Evolutionary conservation across 2,113 vertebrate species (phyloP).

Genomic region (Lanius collurio): DNA sequence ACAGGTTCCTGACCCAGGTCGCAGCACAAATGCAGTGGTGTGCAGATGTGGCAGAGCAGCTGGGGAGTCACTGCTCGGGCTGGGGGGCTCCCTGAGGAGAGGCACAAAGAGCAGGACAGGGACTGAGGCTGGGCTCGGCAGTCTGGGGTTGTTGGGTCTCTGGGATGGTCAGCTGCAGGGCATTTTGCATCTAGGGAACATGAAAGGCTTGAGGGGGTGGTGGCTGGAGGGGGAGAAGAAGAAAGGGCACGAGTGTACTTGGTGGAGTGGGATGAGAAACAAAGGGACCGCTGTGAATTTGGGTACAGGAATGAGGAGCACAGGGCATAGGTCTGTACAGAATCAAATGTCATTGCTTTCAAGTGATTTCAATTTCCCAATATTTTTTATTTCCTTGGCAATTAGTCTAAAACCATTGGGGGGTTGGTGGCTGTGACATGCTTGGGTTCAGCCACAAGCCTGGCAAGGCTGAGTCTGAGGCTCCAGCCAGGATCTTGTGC

Average conservation of each 20-base stretch:
- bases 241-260: neutral
- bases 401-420: neutral
- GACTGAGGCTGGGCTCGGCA: neutral
- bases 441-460: neutral
- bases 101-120: neutral
- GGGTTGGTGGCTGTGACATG: neutral
- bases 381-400: neutral
- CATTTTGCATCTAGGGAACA: neutral
- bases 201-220: neutral
- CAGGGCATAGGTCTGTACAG: neutral
- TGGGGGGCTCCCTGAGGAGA: neutral
- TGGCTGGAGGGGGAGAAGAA: neutral
- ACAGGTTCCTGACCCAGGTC: neutral
- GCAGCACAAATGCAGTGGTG: neutral
- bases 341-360: neutral
- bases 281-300: neutral
- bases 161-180: neutral
- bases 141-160: neutral
- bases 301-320: neutral
- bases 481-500: neutral
- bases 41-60: neutral
- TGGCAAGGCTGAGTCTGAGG: neutral
- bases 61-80: accelerated
- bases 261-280: neutral
- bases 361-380: neutral